phyloP scores from a whole-genome alignment of 1,140 invertebrate genomes.

The Plectrocnemia conspersa region DNA sequence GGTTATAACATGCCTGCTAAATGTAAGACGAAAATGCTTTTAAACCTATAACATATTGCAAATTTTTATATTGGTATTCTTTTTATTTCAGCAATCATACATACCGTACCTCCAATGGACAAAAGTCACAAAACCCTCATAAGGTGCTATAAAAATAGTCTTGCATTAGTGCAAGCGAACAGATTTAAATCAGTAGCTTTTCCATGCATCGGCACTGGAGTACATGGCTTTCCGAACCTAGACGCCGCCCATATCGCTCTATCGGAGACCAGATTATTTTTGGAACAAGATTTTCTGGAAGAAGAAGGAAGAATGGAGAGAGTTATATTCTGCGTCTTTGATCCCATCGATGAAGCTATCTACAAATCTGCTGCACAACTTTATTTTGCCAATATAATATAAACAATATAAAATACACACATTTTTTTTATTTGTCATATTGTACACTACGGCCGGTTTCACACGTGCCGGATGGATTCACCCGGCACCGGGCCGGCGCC shows the following conservation, averaged over 20 bases:
- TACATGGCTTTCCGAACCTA: conserved; percentile 79
- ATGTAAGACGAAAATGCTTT: conserved; percentile 56
- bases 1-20: conserved; percentile 75
- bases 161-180: conserved; percentile 58
- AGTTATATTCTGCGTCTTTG: conserved; percentile 79
- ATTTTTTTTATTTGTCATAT: no score
- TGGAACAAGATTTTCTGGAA: conserved; percentile 54
- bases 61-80: no score
- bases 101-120: conserved; percentile 76
- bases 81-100: conserved; percentile 68
- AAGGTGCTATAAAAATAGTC: conserved; percentile 66
- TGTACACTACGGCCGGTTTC: no score
- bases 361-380: conserved; percentile 69
- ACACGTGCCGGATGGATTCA: no score
- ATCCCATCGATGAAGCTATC: conserved; percentile 64
- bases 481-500: no score
- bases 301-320: conserved; percentile 57
- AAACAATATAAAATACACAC: no score
- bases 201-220: conserved; percentile 81
- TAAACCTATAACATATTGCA: no score
- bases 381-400: no score
- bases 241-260: conserved; percentile 71
- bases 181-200: conserved; percentile 69
- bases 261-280: conserved; percentile 59
- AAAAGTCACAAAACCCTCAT: conserved; percentile 61